Percentiles rank a stretch among this genome's conserved stretches.
Conservation (phyloP, 2,888 invertebrate genomes). For the Watsonalla cultraria region DNA sequence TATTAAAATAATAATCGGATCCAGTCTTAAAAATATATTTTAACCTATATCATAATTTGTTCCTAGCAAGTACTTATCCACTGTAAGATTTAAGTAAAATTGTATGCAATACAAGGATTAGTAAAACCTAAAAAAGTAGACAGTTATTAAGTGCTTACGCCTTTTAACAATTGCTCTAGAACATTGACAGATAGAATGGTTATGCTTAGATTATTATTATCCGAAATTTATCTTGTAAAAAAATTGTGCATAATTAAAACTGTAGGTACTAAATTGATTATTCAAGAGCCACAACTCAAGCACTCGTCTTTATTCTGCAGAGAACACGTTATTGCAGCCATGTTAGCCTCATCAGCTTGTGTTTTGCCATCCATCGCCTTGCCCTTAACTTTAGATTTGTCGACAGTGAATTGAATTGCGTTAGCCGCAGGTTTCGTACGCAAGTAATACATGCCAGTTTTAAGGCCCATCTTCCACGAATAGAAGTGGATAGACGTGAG, state of each 20-base stretch:
- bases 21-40: too few relatives aligned
- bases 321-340: constrained; percentile 91
- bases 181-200: too few relatives aligned
- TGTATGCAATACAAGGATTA: too few relatives aligned
- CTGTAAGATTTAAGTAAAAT: too few relatives aligned
- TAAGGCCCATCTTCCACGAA: constrained; percentile 97
- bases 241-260: neutral
- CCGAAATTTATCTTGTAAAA: neutral
- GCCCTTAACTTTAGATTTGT: constrained; percentile 80
- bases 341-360: constrained; percentile 67
- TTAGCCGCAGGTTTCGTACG: constrained; percentile 97
- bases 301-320: constrained; percentile 93
- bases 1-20: too few relatives aligned
- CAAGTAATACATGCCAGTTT: constrained; percentile 99
- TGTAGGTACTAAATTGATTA: neutral
- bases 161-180: too few relatives aligned
- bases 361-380: constrained; percentile 40
- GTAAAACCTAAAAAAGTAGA: too few relatives aligned
- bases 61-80: too few relatives aligned
- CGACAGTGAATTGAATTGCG: constrained; percentile 98
- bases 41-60: too few relatives aligned
- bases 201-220: neutral
- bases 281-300: constrained; percentile 89
- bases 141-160: too few relatives aligned
- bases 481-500: constrained; percentile 99